Conservation (phyloP, 2,113 vertebrate genomes). For the Calyptomena viridis region DNA sequence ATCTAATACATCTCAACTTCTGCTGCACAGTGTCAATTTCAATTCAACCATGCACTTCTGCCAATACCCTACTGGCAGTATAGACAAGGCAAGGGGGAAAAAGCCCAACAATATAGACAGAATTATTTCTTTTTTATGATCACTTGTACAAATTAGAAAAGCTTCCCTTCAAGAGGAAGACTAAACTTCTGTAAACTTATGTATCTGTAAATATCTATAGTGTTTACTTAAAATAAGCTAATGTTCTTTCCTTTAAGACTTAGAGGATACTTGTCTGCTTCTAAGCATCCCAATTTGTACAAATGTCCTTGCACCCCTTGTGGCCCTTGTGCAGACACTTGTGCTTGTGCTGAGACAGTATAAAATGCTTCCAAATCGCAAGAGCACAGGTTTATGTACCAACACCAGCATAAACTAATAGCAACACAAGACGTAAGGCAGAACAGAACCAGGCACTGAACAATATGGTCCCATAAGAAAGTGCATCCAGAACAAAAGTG, state of each 20-base stretch:
- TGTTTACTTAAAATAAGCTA: not conserved
- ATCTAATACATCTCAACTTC: not conserved
- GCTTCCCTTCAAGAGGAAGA: not conserved
- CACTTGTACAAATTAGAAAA: not conserved
- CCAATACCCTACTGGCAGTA: not conserved
- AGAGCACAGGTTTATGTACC: not conserved
- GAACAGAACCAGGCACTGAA: not conserved
- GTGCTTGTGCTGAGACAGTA: not conserved
- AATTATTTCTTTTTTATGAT: not conserved
- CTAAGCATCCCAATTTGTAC: not conserved
- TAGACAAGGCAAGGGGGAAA: not conserved
- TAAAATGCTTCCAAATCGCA: not conserved
- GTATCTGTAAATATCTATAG: not conserved
- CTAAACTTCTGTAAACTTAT: not conserved
- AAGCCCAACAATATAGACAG: not conserved
- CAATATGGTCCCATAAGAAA: not conserved
- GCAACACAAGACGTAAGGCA: not conserved
- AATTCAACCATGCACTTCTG: not conserved
- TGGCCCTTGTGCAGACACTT: not conserved
- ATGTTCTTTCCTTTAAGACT: not conserved
- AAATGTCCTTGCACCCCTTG: not conserved
- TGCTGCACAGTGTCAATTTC: not conserved
- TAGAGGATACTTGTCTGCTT: not conserved
- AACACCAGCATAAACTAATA: not conserved
- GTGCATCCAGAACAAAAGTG: not conserved